phyloP scores from a whole-genome alignment of 2,113 vertebrate genomes.

The Hyperopisus bebe region DNA sequence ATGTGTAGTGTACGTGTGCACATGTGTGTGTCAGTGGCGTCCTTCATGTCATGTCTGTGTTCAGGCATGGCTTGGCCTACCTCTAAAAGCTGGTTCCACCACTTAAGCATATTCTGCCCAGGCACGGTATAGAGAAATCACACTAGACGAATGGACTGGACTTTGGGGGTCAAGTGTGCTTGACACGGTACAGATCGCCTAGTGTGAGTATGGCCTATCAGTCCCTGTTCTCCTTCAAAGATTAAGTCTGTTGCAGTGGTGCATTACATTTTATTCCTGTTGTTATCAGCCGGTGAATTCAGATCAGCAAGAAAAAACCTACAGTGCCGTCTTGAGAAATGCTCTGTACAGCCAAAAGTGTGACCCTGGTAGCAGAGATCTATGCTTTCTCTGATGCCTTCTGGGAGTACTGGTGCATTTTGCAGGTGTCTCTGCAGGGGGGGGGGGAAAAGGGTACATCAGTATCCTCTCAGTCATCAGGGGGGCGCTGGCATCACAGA shows the following conservation, averaged over 20 bases:
- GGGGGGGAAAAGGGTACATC: neutral
- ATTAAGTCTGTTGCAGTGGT: neutral
- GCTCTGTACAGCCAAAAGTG: neutral
- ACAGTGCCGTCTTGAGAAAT: neutral
- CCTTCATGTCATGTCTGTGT: neutral
- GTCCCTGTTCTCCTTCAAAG: neutral
- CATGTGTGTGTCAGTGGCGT: neutral
- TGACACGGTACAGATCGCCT: neutral
- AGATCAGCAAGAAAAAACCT: neutral
- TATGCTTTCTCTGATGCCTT: neutral
- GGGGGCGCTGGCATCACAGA: neutral
- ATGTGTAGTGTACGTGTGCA: neutral
- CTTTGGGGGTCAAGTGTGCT: neutral
- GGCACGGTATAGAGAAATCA: neutral
- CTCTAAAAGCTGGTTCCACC: neutral
- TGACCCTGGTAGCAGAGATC: neutral
- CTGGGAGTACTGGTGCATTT: neutral
- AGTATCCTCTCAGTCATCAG: neutral
- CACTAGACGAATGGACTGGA: neutral
- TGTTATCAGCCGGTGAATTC: neutral
- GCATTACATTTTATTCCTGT: neutral
- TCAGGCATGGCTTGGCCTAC: neutral
- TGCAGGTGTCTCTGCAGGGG: neutral
- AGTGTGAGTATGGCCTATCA: neutral
- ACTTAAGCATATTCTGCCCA: neutral